Evolutionary conservation across 2,113 vertebrate genomes (phyloP).

Genomic region (Nannospalax galili): DNA sequence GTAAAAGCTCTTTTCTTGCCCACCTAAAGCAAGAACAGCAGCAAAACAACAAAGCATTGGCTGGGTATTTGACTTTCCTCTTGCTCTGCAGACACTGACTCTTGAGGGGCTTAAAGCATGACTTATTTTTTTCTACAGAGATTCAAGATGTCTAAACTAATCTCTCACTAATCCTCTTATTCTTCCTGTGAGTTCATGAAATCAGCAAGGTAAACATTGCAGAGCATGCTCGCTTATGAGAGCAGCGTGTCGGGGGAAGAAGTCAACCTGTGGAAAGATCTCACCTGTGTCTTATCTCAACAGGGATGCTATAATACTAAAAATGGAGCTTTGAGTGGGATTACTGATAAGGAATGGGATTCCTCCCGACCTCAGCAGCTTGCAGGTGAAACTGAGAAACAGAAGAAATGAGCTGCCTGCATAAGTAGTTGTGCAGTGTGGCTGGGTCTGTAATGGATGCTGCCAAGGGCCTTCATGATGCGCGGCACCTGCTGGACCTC

Average conservation of each 20-base stretch:
- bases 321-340: neutral
- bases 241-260: neutral
- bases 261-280: neutral
- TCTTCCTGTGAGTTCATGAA: conserved; percentile 65
- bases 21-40: conserved; percentile 33
- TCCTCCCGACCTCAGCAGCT: neutral
- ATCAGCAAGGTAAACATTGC: conserved; percentile 39
- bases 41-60: neutral
- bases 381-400: neutral
- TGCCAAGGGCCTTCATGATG: neutral
- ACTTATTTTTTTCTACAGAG: conserved; percentile 24
- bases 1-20: conserved; percentile 16
- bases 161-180: conserved; percentile 69
- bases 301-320: neutral
- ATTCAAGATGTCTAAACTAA: conserved; percentile 68
- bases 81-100: conserved; percentile 41
- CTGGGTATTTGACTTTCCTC: neutral
- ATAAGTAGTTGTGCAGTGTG: neutral
- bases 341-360: conserved; percentile 10
- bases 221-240: neutral
- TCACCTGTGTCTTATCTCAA: conserved; percentile 43
- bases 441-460: neutral
- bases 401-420: neutral
- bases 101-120: conserved; percentile 49
- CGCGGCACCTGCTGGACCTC: neutral